A percentile compares a stretch with the other conserved stretches of the same genome.
These are phyloP conservation scores for Drosophila algonquin DNA, from an alignment of 2,888 invertebrate genomes.

Conservation along the genomic window DNA sequence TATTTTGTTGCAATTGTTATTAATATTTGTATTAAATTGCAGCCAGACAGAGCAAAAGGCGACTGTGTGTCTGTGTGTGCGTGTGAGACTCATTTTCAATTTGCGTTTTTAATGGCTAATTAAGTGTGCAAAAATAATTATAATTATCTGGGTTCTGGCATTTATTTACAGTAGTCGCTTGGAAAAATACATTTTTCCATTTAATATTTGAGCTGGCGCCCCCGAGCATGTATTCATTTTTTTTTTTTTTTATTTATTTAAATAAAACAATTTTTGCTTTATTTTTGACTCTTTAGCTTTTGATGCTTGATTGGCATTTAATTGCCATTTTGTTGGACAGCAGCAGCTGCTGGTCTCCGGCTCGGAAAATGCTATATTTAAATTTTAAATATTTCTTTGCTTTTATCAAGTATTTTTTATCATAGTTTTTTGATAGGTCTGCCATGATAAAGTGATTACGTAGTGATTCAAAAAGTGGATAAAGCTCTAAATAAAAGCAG, in stretches of 20 bases:
- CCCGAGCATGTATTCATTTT: neutral
- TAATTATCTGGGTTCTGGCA: slow-evolving; percentile 62
- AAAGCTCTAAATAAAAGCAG: no score
- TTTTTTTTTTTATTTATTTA: slow-evolving; percentile 35
- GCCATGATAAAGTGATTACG: neutral
- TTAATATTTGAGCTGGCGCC: slow-evolving; percentile 14
- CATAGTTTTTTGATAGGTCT: slow-evolving; percentile 6
- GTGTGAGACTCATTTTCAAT: slow-evolving; percentile 61
- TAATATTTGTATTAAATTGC: slow-evolving; percentile 57
- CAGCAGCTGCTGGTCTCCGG: slow-evolving; percentile 35
- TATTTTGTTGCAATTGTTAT: slow-evolving; percentile 68
- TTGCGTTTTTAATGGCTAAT: slow-evolving; percentile 79
- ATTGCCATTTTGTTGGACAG: slow-evolving; percentile 64
- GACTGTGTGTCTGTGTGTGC: neutral
- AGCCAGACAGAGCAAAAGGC: neutral
- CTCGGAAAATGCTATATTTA: slow-evolving; percentile 6
- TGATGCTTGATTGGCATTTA: slow-evolving; percentile 74
- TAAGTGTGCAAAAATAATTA: slow-evolving; percentile 79
- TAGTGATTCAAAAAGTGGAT: neutral
- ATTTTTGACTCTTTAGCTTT: slow-evolving; percentile 62
- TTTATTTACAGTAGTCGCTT: slow-evolving; percentile 55
- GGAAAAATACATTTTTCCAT: slow-evolving; percentile 45
- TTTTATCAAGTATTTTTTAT: slow-evolving; percentile 6
- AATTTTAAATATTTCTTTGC: slow-evolving; percentile 19
- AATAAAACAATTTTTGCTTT: slow-evolving; percentile 39